Evolutionary conservation across 2,888 invertebrate genomes (phyloP), one percentile per base, ranked within the genome.

Genomic region (Thereva unica): DNA sequence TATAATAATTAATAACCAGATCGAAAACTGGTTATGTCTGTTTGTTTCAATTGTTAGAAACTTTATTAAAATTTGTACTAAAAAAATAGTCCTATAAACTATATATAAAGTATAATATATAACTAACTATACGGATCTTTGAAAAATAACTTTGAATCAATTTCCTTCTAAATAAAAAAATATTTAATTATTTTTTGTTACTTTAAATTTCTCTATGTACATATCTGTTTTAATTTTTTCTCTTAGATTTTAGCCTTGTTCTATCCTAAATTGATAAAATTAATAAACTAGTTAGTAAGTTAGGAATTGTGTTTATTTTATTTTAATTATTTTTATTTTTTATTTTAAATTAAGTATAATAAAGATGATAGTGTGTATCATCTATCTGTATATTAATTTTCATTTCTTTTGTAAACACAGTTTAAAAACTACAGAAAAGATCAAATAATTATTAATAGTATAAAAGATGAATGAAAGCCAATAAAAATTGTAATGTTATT

Each of bases 141-240:
- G 23, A 23, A 23, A 23, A 23, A 23, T 23, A 23, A 23, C 23
- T 23, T 23, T 23, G 23, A 23, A 23, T 23, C 23, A 23, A 23
- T 23, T 23, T 23, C 23, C 23, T 23, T 23, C 23, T 23, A 23
- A 23, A 23, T 23, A 23, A 23, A 23, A 61, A 50, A 42, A 40
- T 38, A 35, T 50, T 40, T 61, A 45, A 50, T 61, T 61, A 61
- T 61, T 61, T 61, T 50, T 50, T 61, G 40, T 61, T 61, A 61
- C 50, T 50, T 61, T 50, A 5, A 40, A 61, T 49, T 23, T 44
- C n/a, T 47, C 47, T 47, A 38, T 47, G 40, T 47, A 10, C 50
- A 50, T 61, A 61, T 23, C 49, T 61, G 50, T 61, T 61, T 49
- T 61, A 61, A 61, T 61, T 61, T 47, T 50, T 61, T 61, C 50